These are phyloP conservation scores for Drosophila lacertosa DNA, from an alignment of 1,140 invertebrate genomes.

Conservation along the genomic window DNA sequence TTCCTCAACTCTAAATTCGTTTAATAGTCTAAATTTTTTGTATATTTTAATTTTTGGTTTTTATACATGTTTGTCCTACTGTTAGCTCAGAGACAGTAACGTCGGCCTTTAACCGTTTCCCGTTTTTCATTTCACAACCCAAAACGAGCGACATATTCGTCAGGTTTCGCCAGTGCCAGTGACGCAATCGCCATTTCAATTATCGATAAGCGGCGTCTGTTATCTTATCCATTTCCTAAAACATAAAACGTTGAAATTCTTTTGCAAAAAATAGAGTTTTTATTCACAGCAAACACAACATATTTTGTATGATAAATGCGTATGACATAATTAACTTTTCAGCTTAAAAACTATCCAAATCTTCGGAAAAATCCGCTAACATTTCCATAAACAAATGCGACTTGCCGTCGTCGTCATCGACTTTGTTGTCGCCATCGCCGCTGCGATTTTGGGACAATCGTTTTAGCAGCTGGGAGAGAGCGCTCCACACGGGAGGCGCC, in stretches of 20 bases:
- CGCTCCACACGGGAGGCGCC: slow-evolving; percentile 47
- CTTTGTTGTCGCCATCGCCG: background rate
- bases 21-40: no score
- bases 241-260: slow-evolving; percentile 13
- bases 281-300: slow-evolving; percentile 36
- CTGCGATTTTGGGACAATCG: slow-evolving; percentile 38
- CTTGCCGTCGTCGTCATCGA: slow-evolving; percentile 61
- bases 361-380: slow-evolving; percentile 75
- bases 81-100: slow-evolving; percentile 19
- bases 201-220: slow-evolving; percentile 26
- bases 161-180: slow-evolving; percentile 21
- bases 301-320: slow-evolving; percentile 23
- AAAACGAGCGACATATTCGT: slow-evolving; percentile 15
- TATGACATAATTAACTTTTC: slow-evolving; percentile 39
- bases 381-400: slow-evolving; percentile 82
- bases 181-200: slow-evolving; percentile 27
- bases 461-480: slow-evolving; percentile 62
- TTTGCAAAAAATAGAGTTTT: slow-evolving; percentile 42
- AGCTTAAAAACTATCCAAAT: slow-evolving; percentile 77
- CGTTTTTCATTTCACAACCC: slow-evolving; percentile 25
- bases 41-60: no score
- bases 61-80: slow-evolving; percentile 7
- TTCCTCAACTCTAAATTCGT: background rate
- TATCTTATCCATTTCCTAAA: slow-evolving; percentile 38
- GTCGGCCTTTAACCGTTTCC: slow-evolving; percentile 5